These are phyloP conservation scores for Probosciger aterrimus DNA, from an alignment of 2,113 vertebrate species.

Conservation along the genomic window DNA sequence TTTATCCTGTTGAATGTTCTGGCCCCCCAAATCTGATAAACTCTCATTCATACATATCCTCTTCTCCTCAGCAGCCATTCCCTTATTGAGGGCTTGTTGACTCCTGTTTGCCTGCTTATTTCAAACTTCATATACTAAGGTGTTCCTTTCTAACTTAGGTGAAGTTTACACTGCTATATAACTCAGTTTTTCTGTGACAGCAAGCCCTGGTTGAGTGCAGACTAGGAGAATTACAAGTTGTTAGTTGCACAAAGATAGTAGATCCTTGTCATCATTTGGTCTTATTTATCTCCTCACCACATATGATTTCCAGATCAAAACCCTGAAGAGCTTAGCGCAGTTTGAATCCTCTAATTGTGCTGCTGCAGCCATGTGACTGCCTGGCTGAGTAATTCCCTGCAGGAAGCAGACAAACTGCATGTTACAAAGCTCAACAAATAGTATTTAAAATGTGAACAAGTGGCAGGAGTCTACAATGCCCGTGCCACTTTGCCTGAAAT, in stretches of 20 bases:
- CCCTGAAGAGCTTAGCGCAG: neutral
- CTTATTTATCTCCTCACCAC: neutral
- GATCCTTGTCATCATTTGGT: neutral
- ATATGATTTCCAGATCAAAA: neutral
- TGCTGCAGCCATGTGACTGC: slow-evolving; percentile 54
- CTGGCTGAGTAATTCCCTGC: slow-evolving; percentile 68
- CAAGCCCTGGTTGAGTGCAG: neutral
- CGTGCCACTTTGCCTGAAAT: neutral
- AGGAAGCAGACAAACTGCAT: slow-evolving; percentile 69
- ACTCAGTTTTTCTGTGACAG: neutral
- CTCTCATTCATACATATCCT: accelerated
- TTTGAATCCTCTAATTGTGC: slow-evolving; percentile 69
- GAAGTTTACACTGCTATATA: neutral
- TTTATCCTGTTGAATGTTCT: neutral
- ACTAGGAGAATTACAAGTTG: neutral
- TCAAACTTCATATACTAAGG: neutral
- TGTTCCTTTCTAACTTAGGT: neutral
- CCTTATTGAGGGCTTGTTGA: neutral
- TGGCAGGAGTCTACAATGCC: neutral
- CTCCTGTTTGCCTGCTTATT: neutral
- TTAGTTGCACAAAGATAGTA: neutral
- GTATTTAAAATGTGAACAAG: neutral
- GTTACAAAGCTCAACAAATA: slow-evolving; percentile 67
- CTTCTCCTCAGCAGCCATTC: neutral
- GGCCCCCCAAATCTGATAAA: neutral